These are phyloP conservation scores for Nephrotoma guestfalica DNA, from an alignment of 2,888 invertebrate species.

Conservation along the genomic window DNA sequence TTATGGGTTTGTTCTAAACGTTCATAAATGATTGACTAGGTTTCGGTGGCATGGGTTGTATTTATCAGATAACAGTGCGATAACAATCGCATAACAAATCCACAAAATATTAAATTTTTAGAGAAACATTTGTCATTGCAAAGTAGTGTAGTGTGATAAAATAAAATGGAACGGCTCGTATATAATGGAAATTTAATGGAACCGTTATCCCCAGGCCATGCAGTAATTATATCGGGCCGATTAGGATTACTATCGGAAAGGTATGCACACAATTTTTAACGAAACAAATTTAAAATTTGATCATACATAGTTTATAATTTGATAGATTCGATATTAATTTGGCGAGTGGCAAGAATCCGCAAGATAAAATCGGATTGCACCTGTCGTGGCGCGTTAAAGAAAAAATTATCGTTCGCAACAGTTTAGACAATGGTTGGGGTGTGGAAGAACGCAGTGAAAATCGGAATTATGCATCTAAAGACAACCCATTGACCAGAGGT, in stretches of 20 bases:
- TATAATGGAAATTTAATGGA: neutral
- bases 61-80: neutral
- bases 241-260: neutral
- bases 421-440: constrained; percentile 24
- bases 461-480: constrained; percentile 18
- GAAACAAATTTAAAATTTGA: neutral
- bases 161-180: neutral
- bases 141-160: neutral
- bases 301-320: neutral
- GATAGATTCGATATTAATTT: constrained; percentile 26
- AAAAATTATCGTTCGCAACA: constrained; percentile 26
- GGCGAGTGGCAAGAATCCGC: constrained; percentile 21
- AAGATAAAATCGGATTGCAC: constrained; percentile 26
- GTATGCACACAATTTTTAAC: neutral
- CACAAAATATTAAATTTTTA: neutral
- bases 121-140: neutral
- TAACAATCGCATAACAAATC: neutral
- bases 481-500: constrained; percentile 28
- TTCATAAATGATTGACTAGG: neutral
- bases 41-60: neutral
- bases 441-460: constrained; percentile 25
- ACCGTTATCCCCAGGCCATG: neutral
- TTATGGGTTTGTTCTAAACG: neutral
- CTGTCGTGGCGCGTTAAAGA: constrained; percentile 27
- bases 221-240: neutral